A percentile compares a stretch with the other conserved stretches of the same genome.
Conservation (phyloP, 2,888 invertebrate species). For the Alloscopus bannaensis region DNA sequence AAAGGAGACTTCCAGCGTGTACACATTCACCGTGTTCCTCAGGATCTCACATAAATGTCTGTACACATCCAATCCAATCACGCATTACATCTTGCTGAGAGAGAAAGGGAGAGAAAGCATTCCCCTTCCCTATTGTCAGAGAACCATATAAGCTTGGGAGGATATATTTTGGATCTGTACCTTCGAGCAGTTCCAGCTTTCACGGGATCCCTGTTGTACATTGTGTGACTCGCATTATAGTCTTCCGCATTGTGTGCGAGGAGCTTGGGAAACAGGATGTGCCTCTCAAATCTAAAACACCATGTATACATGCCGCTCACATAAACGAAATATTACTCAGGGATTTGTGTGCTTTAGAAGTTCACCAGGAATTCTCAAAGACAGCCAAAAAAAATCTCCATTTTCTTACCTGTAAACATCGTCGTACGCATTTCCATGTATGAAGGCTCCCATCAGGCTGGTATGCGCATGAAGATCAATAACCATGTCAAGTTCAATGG, state of each 20-base stretch:
- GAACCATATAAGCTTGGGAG: neutral
- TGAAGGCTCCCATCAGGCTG: conserved; percentile 93
- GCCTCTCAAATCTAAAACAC: conserved; percentile 88
- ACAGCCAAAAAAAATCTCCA: neutral
- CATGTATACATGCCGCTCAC: conserved; percentile 61
- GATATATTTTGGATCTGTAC: conserved; percentile 75
- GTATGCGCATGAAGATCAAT: conserved; percentile 96
- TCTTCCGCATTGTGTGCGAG: conserved; percentile 92
- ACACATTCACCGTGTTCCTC: conserved; percentile 89
- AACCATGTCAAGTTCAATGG: conserved; percentile 90
- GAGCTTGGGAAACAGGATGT: conserved; percentile 95
- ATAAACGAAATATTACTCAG: no score
- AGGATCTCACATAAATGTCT: conserved; percentile 82
- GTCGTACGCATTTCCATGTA: conserved; percentile 95
- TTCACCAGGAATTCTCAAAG: neutral
- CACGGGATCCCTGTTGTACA: conserved; percentile 92
- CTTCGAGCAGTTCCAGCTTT: conserved; percentile 93
- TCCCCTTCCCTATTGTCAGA: neutral
- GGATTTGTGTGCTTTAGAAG: neutral
- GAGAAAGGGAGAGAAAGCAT: neutral
- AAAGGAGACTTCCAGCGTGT: conserved; percentile 92
- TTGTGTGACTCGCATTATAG: conserved; percentile 88
- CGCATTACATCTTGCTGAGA: neutral
- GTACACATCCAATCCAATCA: conserved; percentile 47
- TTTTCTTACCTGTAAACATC: conserved; percentile 87